Conservation (phyloP, 2,113 vertebrate species). For the Athene cunicularia region DNA sequence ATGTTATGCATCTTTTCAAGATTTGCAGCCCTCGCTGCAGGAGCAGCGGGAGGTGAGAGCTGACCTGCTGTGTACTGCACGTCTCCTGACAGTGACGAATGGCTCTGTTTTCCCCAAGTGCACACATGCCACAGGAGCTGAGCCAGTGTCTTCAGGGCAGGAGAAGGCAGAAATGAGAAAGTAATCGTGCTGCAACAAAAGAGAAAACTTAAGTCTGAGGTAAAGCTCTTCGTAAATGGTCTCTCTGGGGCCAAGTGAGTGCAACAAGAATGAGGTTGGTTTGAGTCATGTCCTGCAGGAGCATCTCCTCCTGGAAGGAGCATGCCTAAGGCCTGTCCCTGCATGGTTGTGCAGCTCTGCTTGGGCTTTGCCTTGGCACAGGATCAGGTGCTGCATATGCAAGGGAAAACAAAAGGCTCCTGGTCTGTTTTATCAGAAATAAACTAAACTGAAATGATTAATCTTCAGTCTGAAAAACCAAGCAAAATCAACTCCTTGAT, state of each 20-base stretch:
- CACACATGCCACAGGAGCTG: slow-evolving; percentile 31
- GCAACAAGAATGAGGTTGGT: neutral
- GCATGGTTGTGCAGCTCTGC: neutral
- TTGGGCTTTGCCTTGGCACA: neutral
- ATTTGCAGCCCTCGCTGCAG: slow-evolving; percentile 61
- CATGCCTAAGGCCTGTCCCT: neutral
- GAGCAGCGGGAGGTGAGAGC: slow-evolving; percentile 65
- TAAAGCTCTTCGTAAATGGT: neutral
- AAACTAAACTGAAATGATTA: neutral
- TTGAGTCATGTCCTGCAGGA: neutral
- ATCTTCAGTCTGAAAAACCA: neutral
- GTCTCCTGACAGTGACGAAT: slow-evolving; percentile 75
- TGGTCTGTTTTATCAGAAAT: neutral
- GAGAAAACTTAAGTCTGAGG: neutral
- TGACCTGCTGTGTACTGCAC: slow-evolving; percentile 63
- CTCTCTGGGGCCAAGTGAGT: neutral
- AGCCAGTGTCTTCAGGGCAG: slow-evolving; percentile 21
- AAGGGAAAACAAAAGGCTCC: neutral
- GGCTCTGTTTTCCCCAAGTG: neutral
- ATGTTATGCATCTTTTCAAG: slow-evolving; percentile 74
- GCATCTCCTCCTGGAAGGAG: neutral
- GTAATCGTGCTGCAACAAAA: neutral
- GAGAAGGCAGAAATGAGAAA: neutral
- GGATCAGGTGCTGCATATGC: neutral
- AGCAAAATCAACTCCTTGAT: neutral